Conservation (phyloP, 2,797 vertebrate species). For the Phrynocephalus forsythii region DNA sequence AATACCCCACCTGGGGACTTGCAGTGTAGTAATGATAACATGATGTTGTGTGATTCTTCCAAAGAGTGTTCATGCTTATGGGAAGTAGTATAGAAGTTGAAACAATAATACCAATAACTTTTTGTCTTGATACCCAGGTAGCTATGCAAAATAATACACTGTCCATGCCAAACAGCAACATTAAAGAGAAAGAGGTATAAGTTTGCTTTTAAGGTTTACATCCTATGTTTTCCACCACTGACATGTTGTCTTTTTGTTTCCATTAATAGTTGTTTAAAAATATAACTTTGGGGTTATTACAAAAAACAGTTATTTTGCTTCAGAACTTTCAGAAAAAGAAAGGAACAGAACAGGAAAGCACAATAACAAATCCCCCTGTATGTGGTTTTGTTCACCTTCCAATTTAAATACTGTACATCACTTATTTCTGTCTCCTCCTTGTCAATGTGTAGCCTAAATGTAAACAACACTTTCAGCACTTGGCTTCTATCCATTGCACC, state of each 20-base stretch:
- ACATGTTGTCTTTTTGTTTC: conserved; percentile 28
- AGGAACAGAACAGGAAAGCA: conserved; percentile 32
- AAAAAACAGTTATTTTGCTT: conserved; percentile 31
- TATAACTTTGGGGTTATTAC: conserved; percentile 33
- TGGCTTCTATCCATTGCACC: neutral
- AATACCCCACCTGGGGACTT: no score
- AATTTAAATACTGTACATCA: neutral
- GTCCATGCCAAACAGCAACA: conserved; percentile 31
- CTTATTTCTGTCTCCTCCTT: neutral
- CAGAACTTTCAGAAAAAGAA: conserved; percentile 1
- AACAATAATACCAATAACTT: no score
- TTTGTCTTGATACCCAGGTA: neutral
- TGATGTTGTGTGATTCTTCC: no score
- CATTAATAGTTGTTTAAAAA: conserved; percentile 27
- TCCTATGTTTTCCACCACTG: conserved; percentile 15
- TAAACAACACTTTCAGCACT: neutral
- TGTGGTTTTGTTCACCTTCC: neutral
- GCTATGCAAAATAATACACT: conserved; percentile 32
- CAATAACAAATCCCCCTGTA: neutral
- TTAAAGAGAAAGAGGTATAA: conserved; percentile 18
- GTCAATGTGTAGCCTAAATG: neutral
- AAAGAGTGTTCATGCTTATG: no score
- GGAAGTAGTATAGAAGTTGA: no score
- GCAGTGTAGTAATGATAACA: no score
- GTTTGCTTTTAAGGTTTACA: neutral